Evolutionary conservation across 1,140 invertebrate species (phyloP).

Genomic region (Babylonia areolata): DNA sequence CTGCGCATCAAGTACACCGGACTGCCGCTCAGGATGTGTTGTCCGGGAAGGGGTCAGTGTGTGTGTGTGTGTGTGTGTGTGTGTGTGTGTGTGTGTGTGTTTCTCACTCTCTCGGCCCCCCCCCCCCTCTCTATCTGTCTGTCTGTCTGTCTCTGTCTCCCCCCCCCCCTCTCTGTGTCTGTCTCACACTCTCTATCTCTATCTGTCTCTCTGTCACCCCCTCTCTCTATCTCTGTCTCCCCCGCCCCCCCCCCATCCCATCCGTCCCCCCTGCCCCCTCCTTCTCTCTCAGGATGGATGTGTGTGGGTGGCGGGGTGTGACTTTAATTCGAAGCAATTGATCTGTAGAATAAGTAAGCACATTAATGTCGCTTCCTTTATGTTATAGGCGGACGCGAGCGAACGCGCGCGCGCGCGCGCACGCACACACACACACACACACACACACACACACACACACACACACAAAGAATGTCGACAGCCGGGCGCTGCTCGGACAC

Average conservation of each 20-base stretch:
- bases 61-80: not conserved
- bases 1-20: slow-evolving; percentile 14
- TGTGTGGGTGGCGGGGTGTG: not conserved
- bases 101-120: too few relatives aligned
- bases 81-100: not conserved
- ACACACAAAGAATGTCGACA: not conserved
- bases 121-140: too few relatives aligned
- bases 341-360: too few relatives aligned
- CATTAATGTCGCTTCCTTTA: too few relatives aligned
- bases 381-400: not conserved
- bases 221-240: too few relatives aligned
- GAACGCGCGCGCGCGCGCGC: not conserved
- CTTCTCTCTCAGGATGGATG: not conserved
- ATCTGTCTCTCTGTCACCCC: too few relatives aligned
- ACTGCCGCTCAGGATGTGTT: slow-evolving; percentile 1
- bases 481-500: not conserved
- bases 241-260: too few relatives aligned
- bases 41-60: not conserved
- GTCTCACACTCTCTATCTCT: too few relatives aligned
- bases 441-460: not conserved
- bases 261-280: too few relatives aligned
- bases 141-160: too few relatives aligned
- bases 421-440: slow-evolving; percentile 1
- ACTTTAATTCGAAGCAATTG: too few relatives aligned
- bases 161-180: too few relatives aligned